These are phyloP conservation scores for Antheraea assamensis DNA, from an alignment of 2,888 invertebrate genomes.

Conservation along the genomic window DNA sequence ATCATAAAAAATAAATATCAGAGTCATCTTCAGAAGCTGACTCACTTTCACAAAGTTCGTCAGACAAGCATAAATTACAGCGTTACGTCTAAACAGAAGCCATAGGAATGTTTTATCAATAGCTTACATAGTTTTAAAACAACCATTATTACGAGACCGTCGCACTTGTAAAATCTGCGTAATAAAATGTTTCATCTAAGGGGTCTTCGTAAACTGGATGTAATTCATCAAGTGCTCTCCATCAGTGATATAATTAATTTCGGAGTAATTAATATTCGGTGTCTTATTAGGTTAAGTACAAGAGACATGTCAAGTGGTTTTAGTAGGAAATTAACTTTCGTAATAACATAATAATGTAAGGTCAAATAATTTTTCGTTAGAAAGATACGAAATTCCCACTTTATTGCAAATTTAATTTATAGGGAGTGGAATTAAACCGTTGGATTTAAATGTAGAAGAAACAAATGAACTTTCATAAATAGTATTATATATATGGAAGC, in stretches of 20 bases:
- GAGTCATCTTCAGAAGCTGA: neutral
- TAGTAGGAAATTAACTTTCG: neutral
- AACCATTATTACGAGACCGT: conserved; percentile 8
- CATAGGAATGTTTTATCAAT: conserved; percentile 30
- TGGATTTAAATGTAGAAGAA: neutral
- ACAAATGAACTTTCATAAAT: neutral
- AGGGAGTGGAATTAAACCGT: neutral
- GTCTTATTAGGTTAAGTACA: conserved; percentile 2
- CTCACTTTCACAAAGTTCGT: neutral
- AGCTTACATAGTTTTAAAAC: conserved; percentile 31
- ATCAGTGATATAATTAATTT: conserved; percentile 14
- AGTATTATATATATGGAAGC: too few species aligned
- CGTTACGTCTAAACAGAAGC: conserved; percentile 20
- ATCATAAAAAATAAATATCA: too few species aligned
- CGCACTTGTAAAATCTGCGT: neutral
- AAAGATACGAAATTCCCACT: neutral
- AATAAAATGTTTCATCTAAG: neutral
- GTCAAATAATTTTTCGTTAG: neutral
- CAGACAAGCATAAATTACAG: neutral
- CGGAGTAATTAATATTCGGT: conserved; percentile 13
- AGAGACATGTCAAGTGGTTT: conserved; percentile 14
- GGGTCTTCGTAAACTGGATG: conserved; percentile 11
- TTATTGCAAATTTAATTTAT: neutral
- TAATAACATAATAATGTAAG: neutral
- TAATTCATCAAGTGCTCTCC: conserved; percentile 10